A percentile compares a stretch with the other conserved stretches of the same genome.
Conservation (phyloP, 2,113 vertebrate species). For the Rhabdomys dilectus region DNA sequence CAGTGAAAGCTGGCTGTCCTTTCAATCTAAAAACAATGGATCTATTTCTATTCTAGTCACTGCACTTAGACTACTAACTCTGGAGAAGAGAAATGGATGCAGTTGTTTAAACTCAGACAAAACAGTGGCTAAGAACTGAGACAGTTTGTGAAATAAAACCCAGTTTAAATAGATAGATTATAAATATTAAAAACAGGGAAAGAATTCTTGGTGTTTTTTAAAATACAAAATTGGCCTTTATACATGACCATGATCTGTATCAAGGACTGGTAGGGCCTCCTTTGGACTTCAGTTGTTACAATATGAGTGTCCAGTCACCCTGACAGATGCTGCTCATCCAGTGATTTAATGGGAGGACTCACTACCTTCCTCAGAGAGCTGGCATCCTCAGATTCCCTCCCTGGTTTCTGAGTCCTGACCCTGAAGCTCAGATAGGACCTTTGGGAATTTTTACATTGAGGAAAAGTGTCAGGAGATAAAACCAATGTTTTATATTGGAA, state of each 20-base stretch:
- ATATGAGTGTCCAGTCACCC: not conserved
- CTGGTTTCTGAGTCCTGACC: not conserved
- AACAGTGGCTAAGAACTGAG: slow-evolving; percentile 45
- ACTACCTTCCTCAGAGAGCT: not conserved
- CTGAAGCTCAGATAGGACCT: not conserved
- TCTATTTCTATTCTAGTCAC: not conserved
- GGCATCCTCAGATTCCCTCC: not conserved
- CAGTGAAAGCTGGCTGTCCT: not conserved
- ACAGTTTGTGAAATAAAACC: slow-evolving; percentile 65
- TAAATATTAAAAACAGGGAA: slow-evolving; percentile 65
- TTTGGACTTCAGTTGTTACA: slow-evolving; percentile 25
- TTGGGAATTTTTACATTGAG: not conserved
- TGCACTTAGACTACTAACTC: not conserved
- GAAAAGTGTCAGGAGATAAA: not conserved
- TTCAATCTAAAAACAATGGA: not conserved
- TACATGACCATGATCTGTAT: not conserved
- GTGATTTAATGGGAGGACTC: not conserved
- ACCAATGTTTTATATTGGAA: not conserved
- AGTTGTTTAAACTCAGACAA: slow-evolving; percentile 51
- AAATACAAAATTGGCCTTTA: slow-evolving; percentile 30
- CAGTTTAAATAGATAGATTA: slow-evolving; percentile 21
- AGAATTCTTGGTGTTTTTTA: slow-evolving; percentile 19
- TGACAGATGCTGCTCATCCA: not conserved
- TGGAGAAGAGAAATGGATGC: not conserved
- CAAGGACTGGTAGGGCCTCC: not conserved